phyloP scores from a whole-genome alignment of 2,113 vertebrate genomes.

The Rhabdornis inornatus region DNA sequence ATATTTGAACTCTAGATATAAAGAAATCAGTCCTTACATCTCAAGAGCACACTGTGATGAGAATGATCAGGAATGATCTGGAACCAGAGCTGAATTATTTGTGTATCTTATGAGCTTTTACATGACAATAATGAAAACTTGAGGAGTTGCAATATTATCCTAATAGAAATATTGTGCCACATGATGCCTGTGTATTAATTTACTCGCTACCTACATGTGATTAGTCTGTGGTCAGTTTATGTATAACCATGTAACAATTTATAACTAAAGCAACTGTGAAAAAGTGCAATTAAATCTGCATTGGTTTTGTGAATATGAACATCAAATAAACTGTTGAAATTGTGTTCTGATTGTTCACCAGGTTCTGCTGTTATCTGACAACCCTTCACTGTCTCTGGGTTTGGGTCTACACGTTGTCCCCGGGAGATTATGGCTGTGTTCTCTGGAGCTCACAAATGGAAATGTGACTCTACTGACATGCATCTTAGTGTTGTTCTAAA shows the following conservation, averaged over 20 bases:
- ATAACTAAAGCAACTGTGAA: not conserved
- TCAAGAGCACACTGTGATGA: not conserved
- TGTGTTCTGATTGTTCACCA: not conserved
- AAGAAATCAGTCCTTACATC: not conserved
- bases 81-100: not conserved
- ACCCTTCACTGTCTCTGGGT: rapidly evolving
- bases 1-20: not conserved
- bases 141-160: not conserved
- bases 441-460: not conserved
- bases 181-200: not conserved
- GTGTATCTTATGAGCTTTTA: not conserved
- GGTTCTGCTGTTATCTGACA: not conserved
- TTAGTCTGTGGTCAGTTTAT: not conserved
- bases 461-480: not conserved
- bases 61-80: not conserved
- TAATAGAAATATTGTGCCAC: not conserved
- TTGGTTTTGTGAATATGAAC: not conserved
- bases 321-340: not conserved
- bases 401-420: rapidly evolving
- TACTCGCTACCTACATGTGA: not conserved
- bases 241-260: not conserved
- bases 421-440: not conserved
- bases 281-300: not conserved
- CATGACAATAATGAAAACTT: not conserved
- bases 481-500: not conserved